Conservation (phyloP, 2,797 vertebrate genomes). For the Sphaeramia orbicularis region DNA sequence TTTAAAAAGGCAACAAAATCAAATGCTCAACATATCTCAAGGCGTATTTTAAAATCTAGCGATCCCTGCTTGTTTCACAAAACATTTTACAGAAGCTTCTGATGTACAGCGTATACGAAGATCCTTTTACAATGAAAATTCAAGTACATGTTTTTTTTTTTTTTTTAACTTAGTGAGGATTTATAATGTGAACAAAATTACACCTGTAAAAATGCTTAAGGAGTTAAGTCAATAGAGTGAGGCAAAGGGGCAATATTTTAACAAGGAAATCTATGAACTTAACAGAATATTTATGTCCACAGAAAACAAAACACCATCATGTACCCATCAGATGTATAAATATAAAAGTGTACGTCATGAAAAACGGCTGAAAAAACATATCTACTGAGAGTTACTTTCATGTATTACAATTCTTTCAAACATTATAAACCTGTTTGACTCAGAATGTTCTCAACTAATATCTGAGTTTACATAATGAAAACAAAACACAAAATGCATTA, state of each 20-base stretch:
- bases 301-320: constrained; percentile 6
- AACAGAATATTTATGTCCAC: constrained; percentile 5
- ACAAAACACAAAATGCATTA: not conserved
- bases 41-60: constrained; percentile 55
- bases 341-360: constrained; percentile 13
- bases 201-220: too few species aligned
- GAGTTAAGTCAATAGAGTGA: too few species aligned
- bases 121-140: constrained; percentile 58
- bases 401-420: constrained; percentile 10
- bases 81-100: constrained; percentile 40
- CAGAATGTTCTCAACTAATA: too few species aligned
- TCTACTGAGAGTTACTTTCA: constrained; percentile 14
- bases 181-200: constrained; percentile 28
- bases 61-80: constrained; percentile 52
- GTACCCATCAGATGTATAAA: constrained; percentile 28
- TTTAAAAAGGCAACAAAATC: constrained; percentile 72
- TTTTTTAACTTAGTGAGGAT: too few species aligned
- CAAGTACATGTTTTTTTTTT: constrained; percentile 56
- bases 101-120: constrained; percentile 50
- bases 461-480: too few species aligned
- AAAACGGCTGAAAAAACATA: constrained; percentile 15
- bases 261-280: constrained; percentile 11
- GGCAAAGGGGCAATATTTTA: not conserved
- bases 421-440: constrained; percentile 1
- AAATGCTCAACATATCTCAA: constrained; percentile 60